Percentiles rank a stretch among this genome's conserved stretches.
Evolutionary conservation across 2,797 vertebrate species (phyloP).

Genomic region (Eurystomus glaucurus): DNA sequence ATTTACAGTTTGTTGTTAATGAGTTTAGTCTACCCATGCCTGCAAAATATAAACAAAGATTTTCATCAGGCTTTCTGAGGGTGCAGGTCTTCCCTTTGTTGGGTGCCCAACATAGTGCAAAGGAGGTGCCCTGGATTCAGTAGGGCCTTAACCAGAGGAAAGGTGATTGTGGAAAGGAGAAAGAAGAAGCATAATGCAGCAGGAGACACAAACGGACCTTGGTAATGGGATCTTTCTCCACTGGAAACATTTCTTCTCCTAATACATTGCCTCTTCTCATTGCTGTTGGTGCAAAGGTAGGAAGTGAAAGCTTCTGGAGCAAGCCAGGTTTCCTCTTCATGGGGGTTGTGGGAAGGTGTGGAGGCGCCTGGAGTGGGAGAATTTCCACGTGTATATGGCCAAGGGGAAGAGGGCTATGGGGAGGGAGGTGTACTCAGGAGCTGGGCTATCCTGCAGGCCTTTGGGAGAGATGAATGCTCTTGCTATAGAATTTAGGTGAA

Average conservation of each 20-base stretch:
- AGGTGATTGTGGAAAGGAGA: neutral
- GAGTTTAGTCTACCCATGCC: neutral
- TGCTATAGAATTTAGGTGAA: neutral
- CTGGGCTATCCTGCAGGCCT: neutral
- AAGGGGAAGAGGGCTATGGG: fast-evolving
- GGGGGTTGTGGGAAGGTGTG: fast-evolving
- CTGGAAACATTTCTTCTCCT: neutral
- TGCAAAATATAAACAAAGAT: neutral
- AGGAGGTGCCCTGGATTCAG: neutral
- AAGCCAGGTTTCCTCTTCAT: neutral
- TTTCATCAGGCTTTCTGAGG: neutral
- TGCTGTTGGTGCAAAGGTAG: neutral
- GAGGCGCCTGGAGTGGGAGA: neutral
- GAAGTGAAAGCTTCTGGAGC: neutral
- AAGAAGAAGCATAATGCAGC: neutral
- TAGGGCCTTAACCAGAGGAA: neutral
- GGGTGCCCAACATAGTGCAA: neutral
- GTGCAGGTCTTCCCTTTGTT: neutral
- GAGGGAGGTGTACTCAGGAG: neutral
- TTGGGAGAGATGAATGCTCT: neutral
- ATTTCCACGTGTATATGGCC: neutral
- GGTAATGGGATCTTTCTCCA: neutral
- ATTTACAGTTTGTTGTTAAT: neutral
- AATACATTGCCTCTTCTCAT: neutral
- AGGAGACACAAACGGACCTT: neutral